A percentile compares a stretch with the other conserved stretches of the same genome.
Conservation (phyloP, 2,797 vertebrate species). For the Odontamblyopus rebecca region DNA sequence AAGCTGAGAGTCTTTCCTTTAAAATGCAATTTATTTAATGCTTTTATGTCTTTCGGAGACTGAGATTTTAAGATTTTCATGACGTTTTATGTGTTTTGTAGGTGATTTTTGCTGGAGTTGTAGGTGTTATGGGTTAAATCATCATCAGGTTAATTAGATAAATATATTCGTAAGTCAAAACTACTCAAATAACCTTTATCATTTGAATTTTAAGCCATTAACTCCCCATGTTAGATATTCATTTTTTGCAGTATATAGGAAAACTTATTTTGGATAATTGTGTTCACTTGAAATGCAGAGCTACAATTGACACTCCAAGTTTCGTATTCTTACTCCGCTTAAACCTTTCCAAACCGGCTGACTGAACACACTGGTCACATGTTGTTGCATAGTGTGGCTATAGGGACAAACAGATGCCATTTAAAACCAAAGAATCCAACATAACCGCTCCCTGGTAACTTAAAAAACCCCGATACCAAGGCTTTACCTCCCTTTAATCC, state of each 20-base stretch:
- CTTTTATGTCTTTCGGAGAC: too few relatives aligned
- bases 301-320: background rate
- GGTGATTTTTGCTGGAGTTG: too few relatives aligned
- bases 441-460: background rate
- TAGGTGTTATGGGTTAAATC: too few relatives aligned
- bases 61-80: too few relatives aligned
- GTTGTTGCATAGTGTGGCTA: conserved; percentile 52
- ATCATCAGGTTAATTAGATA: too few relatives aligned
- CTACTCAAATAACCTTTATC: too few relatives aligned
- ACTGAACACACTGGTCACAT: background rate
- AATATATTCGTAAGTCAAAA: background rate
- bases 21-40: too few relatives aligned
- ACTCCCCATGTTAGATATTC: too few relatives aligned
- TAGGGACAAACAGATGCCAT: background rate
- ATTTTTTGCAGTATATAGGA: background rate
- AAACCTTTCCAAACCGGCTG: background rate
- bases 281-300: background rate
- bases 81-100: too few relatives aligned
- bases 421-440: background rate
- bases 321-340: conserved; percentile 1
- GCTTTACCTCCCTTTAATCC: conserved; percentile 29
- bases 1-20: too few relatives aligned
- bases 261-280: background rate
- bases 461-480: conserved; percentile 2
- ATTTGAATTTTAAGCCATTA: too few relatives aligned